Evolutionary conservation across 2,113 vertebrate genomes (phyloP).

Genomic region (Scomber scombrus): DNA sequence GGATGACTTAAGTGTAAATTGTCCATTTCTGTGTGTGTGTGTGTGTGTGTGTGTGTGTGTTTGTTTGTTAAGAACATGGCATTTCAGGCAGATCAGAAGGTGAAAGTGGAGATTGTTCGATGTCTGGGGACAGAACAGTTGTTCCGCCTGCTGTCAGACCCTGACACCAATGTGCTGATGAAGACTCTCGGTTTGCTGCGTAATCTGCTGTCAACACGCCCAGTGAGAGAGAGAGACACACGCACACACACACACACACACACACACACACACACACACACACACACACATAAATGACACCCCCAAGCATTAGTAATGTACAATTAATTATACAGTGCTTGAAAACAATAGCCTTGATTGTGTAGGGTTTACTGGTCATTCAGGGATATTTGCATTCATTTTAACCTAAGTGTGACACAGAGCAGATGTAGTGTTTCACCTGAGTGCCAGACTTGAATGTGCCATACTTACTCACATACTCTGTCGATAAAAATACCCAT

Average conservation of each 20-base stretch:
- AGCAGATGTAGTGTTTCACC: too few species aligned
- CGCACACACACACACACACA: neutral
- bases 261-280: neutral
- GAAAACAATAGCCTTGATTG: too few species aligned
- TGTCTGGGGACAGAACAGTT: constrained; percentile 97
- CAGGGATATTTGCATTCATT: too few species aligned
- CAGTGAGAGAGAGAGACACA: constrained; percentile 88
- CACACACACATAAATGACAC: neutral
- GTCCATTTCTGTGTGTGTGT: neutral
- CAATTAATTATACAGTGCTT: too few species aligned
- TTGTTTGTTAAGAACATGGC: constrained; percentile 93
- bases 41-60: constrained; percentile 32
- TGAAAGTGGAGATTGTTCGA: constrained; percentile 96
- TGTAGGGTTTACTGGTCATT: too few species aligned
- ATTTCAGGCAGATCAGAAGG: constrained; percentile 99
- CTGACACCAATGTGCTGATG: constrained; percentile 96
- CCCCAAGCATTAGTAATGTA: too few species aligned
- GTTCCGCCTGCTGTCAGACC: constrained; percentile 96
- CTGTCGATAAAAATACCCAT: neutral
- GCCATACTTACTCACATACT: neutral
- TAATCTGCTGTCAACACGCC: constrained; percentile 96
- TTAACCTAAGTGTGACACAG: too few species aligned
- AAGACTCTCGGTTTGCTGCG: constrained; percentile 97
- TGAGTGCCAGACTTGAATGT: too few species aligned
- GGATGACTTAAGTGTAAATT: neutral